Evolutionary conservation across 2,888 invertebrate species (phyloP).

Genomic region (Drosophila kuntzei): DNA sequence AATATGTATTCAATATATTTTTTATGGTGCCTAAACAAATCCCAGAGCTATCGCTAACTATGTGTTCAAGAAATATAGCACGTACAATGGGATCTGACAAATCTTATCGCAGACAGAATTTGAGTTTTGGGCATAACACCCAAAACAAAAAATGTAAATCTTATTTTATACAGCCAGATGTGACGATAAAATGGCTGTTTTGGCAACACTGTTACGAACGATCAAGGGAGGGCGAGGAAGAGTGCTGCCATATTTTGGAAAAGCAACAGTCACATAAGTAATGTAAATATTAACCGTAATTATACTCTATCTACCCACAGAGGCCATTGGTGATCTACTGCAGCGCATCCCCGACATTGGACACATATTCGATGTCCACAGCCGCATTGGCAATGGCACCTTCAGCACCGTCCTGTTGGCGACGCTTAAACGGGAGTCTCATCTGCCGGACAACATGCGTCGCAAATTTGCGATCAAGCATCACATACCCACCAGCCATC

Average conservation of each 20-base stretch:
- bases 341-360: slow-evolving; percentile 88
- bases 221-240: not conserved
- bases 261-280: not conserved
- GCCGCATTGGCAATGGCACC: slow-evolving; percentile 93
- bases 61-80: too few species aligned
- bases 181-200: not conserved
- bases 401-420: slow-evolving; percentile 95
- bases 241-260: slow-evolving; percentile 13
- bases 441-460: slow-evolving; percentile 85
- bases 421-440: slow-evolving; percentile 86
- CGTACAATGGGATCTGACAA: too few species aligned
- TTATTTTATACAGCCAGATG: not conserved
- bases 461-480: slow-evolving; percentile 93
- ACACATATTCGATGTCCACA: slow-evolving; percentile 89
- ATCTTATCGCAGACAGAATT: too few species aligned
- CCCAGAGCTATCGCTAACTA: too few species aligned
- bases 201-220: not conserved
- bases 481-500: slow-evolving; percentile 94
- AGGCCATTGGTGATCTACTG: slow-evolving; percentile 83
- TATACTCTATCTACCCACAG: slow-evolving; percentile 51
- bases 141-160: too few species aligned
- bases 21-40: too few species aligned
- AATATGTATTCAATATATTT: too few species aligned
- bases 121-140: too few species aligned
- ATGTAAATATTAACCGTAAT: slow-evolving; percentile 1